These are phyloP conservation scores for Linnaemya tessellans DNA, from an alignment of 2,888 invertebrate genomes.

Conservation along the genomic window DNA sequence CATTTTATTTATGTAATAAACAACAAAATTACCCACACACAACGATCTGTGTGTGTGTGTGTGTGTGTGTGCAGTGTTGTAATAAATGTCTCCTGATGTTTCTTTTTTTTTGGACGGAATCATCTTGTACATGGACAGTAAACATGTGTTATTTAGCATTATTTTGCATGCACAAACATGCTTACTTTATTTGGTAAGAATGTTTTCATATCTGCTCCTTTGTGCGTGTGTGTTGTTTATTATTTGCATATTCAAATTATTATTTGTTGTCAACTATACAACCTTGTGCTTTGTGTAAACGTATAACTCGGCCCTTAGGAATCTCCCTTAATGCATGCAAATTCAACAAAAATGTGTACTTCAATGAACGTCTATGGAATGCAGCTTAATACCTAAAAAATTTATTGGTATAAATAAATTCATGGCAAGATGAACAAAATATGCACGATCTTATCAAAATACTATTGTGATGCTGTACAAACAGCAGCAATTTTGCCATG, in stretches of 20 bases:
- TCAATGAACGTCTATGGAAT: neutral
- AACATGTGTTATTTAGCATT: conserved; percentile 56
- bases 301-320: neutral
- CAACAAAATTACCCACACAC: conserved; percentile 7
- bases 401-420: neutral
- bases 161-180: conserved; percentile 7
- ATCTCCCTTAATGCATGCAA: neutral
- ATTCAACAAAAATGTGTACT: neutral
- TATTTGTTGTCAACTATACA: conserved; percentile 33
- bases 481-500: no score
- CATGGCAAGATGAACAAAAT: no score
- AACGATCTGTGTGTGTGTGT: neutral
- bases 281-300: neutral
- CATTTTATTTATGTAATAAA: conserved; percentile 4
- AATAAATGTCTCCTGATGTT: neutral
- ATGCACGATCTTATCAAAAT: neutral
- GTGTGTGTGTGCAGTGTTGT: neutral
- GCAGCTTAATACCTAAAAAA: neutral
- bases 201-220: neutral
- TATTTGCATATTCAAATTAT: conserved; percentile 52
- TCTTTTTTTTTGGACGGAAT: conserved; percentile 10
- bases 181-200: neutral
- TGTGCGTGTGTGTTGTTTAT: conserved; percentile 9
- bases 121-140: conserved; percentile 34
- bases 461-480: no score